Percentiles rank a stretch among this genome's conserved stretches.
Conservation (phyloP, 1,140 invertebrate species). For the Drosophila littoralis region DNA sequence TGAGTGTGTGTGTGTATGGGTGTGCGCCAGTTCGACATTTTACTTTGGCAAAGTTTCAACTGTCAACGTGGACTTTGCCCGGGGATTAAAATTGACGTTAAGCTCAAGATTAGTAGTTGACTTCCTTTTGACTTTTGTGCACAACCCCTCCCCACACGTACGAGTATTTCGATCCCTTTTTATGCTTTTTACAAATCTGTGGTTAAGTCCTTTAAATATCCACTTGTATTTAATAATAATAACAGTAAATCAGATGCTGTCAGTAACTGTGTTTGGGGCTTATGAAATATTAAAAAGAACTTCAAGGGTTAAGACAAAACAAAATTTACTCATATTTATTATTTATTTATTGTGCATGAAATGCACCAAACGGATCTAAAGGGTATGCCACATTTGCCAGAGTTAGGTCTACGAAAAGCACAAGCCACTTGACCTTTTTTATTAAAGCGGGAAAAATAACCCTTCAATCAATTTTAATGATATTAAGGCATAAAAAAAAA, state of each 20-base stretch:
- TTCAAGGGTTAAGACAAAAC: background rate
- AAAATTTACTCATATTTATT: background rate
- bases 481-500: background rate
- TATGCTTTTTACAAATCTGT: conserved; percentile 9
- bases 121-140: conserved; percentile 45
- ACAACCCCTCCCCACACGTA: conserved; percentile 8
- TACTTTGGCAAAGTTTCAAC: conserved; percentile 59
- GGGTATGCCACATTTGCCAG: too few species aligned
- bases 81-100: conserved; percentile 71
- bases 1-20: conserved; percentile 9
- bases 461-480: conserved; percentile 3
- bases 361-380: too few species aligned
- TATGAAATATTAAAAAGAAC: background rate
- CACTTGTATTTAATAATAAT: conserved; percentile 20
- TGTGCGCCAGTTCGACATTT: conserved; percentile 51
- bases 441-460: background rate
- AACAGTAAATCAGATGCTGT: conserved; percentile 27
- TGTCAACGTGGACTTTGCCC: conserved; percentile 66
- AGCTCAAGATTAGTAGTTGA: conserved; percentile 76
- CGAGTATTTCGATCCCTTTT: background rate
- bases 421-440: background rate
- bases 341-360: too few species aligned
- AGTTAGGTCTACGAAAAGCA: too few species aligned
- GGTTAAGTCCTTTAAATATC: conserved; percentile 36
- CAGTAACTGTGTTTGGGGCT: conserved; percentile 5